Conservation (phyloP, 2,888 invertebrate species). For the Linyphia triangularis region DNA sequence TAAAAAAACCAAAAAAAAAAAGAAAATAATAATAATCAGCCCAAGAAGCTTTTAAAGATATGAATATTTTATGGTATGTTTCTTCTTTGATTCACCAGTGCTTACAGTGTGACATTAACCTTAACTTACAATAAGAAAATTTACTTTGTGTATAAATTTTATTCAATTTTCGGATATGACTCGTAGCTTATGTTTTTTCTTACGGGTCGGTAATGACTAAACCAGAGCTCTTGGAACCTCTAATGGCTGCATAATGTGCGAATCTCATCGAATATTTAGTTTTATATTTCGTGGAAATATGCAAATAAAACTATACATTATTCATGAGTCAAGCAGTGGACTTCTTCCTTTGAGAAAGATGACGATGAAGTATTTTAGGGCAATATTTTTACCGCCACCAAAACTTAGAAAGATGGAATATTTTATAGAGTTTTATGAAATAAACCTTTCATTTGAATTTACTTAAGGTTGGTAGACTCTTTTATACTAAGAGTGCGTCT, state of each 20-base stretch:
- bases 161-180: slow-evolving; percentile 42
- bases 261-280: slow-evolving; percentile 55
- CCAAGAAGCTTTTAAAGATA: background rate
- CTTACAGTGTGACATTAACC: background rate
- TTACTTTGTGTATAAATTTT: slow-evolving; percentile 47
- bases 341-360: slow-evolving; percentile 18
- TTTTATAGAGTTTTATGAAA: slow-evolving; percentile 10
- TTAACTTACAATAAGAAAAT: slow-evolving; percentile 24
- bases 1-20: no score
- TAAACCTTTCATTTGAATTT: slow-evolving; percentile 33
- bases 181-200: slow-evolving; percentile 16
- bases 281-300: slow-evolving; percentile 66
- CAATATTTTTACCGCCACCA: slow-evolving; percentile 41
- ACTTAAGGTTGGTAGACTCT: background rate
- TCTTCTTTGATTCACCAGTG: background rate
- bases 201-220: slow-evolving; percentile 34
- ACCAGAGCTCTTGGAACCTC: slow-evolving; percentile 25
- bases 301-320: slow-evolving; percentile 64
- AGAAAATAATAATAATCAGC: no score
- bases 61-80: slow-evolving; percentile 25
- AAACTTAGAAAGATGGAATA: background rate
- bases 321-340: slow-evolving; percentile 44
- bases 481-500: no score
- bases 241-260: slow-evolving; percentile 59
- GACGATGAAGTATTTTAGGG: slow-evolving; percentile 36